phyloP scores from a whole-genome alignment of 2,888 invertebrate genomes.

The Formica aserva region DNA sequence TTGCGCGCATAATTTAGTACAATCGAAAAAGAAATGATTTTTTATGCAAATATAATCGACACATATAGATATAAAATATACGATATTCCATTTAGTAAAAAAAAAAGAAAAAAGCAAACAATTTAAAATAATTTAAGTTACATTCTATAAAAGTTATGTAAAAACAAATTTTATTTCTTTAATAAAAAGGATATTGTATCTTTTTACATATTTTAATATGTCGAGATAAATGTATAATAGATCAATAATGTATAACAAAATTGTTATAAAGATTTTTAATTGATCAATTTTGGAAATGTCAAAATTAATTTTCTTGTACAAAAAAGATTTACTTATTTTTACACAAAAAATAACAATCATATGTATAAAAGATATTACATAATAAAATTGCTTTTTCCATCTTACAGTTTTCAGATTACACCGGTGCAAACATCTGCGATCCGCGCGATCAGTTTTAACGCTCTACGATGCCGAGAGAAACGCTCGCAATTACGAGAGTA shows the following conservation, averaged over 20 bases:
- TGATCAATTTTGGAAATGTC: background rate
- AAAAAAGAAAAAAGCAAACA: too few relatives aligned
- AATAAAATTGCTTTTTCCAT: background rate
- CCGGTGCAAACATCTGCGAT: slow-evolving; percentile 7
- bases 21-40: background rate
- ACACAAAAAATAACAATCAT: background rate
- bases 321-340: background rate
- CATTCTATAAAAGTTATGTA: background rate
- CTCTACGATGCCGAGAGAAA: background rate
- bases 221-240: background rate
- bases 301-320: background rate
- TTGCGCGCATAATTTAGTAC: background rate
- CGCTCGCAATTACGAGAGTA: slow-evolving; percentile 12
- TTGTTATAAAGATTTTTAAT: background rate
- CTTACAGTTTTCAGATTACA: background rate
- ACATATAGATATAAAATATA: background rate
- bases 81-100: too few relatives aligned
- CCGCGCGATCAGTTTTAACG: background rate
- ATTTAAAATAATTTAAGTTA: background rate
- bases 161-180: background rate
- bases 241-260: background rate
- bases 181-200: background rate
- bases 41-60: background rate
- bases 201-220: background rate
- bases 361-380: background rate